Conservation (phyloP, 1,140 invertebrate genomes). For the Zaprionus capensis region DNA sequence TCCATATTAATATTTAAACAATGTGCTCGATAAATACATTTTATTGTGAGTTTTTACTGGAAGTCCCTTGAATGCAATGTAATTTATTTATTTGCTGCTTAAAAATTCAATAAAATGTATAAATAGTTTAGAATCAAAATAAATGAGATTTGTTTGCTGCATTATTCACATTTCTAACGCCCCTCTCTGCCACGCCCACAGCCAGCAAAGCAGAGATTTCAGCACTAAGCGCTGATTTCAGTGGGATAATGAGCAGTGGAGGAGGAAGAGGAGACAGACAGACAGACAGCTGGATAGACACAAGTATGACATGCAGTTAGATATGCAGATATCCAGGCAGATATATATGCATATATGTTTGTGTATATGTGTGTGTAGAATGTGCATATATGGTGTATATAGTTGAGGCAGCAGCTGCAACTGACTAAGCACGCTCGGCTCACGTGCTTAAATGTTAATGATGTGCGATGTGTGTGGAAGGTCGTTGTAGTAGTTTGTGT, state of each 20-base stretch:
- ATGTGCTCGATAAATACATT: no score
- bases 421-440: conserved; percentile 60
- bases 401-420: conserved; percentile 48
- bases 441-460: conserved; percentile 78
- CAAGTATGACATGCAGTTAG: conserved; percentile 28
- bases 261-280: not conserved
- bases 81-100: not conserved
- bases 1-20: not conserved
- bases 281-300: conserved; percentile 17
- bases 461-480: conserved; percentile 51
- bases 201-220: not conserved
- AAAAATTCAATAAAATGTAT: not conserved
- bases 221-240: conserved; percentile 2
- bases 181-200: not conserved
- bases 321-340: conserved; percentile 19
- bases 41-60: no score
- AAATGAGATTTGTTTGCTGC: conserved; percentile 3
- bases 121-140: conserved; percentile 3
- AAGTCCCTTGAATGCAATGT: not conserved
- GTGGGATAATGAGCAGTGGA: not conserved
- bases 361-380: not conserved
- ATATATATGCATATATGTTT: not conserved
- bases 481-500: conserved; percentile 4
- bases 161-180: not conserved
- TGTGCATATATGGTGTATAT: conserved; percentile 1